These are phyloP conservation scores for Conus canariensis DNA, from an alignment of 2,888 invertebrate genomes.

Conservation along the genomic window DNA sequence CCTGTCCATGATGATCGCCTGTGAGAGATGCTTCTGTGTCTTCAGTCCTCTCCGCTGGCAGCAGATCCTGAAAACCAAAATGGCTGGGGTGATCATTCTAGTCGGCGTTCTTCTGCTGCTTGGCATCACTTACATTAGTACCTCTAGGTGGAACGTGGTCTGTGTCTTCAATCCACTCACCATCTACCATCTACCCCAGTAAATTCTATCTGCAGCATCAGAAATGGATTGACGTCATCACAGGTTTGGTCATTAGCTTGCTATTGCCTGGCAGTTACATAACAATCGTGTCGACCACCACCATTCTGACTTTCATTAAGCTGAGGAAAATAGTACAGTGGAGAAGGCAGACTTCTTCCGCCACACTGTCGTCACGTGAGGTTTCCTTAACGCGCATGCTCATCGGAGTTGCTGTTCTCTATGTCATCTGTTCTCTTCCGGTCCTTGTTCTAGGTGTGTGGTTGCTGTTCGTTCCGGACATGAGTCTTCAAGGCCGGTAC, in stretches of 20 bases:
- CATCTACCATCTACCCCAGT: constrained; percentile 24
- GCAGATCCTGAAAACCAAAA: constrained; percentile 31
- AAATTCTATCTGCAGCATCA: constrained; percentile 26
- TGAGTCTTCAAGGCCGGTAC: constrained; percentile 29
- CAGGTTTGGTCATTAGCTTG: neutral
- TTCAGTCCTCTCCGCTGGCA: constrained; percentile 25
- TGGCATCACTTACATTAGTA: neutral
- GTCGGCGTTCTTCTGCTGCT: neutral
- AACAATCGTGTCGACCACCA: constrained; percentile 7
- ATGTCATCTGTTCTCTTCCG: constrained; percentile 17
- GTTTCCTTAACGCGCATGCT: constrained; percentile 35
- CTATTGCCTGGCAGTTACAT: neutral
- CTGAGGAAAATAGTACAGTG: constrained; percentile 30
- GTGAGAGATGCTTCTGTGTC: constrained; percentile 39
- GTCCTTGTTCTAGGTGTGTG: neutral
- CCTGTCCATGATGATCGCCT: constrained; percentile 33
- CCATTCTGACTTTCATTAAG: constrained; percentile 25
- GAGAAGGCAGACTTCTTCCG: constrained; percentile 28
- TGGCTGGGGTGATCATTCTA: neutral
- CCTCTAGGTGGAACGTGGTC: neutral
- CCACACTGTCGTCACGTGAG: constrained; percentile 16
- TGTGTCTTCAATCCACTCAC: constrained; percentile 22
- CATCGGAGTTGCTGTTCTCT: constrained; percentile 22
- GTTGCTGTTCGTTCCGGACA: constrained; percentile 23
- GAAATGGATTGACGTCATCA: neutral